These are phyloP conservation scores for Monopterus albus DNA, from an alignment of 2,113 vertebrate genomes.

Conservation along the genomic window DNA sequence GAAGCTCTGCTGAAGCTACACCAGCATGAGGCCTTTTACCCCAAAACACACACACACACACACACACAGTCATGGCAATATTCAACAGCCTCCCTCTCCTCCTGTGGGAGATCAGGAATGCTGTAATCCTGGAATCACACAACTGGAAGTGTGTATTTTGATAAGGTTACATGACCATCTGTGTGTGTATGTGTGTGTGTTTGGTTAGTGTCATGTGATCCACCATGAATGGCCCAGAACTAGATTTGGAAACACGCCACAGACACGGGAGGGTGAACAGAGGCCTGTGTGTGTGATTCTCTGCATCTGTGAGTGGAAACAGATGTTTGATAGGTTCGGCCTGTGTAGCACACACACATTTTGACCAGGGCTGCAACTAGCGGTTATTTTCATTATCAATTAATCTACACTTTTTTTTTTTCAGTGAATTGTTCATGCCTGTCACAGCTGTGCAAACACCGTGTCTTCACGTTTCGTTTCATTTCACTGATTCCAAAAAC, in stretches of 20 bases:
- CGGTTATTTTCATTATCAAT: neutral
- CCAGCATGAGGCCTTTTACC: neutral
- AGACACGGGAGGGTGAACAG: slow-evolving; percentile 56
- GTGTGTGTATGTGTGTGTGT: slow-evolving; percentile 33
- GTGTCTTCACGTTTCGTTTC: no score
- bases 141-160: slow-evolving; percentile 66
- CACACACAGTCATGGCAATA: slow-evolving; percentile 26
- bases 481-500: no score
- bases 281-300: slow-evolving; percentile 29
- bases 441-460: no score
- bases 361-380: neutral
- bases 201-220: slow-evolving; percentile 52
- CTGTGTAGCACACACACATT: slow-evolving; percentile 7
- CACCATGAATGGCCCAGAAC: slow-evolving; percentile 10
- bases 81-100: slow-evolving; percentile 16
- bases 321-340: slow-evolving; percentile 61
- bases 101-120: slow-evolving; percentile 66
- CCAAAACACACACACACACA: slow-evolving; percentile 4
- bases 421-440: no score
- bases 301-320: slow-evolving; percentile 59
- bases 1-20: neutral
- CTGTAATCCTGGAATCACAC: slow-evolving; percentile 45
- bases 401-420: neutral
- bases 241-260: slow-evolving; percentile 45
- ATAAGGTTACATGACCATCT: slow-evolving; percentile 44